Evolutionary conservation across 2,888 invertebrate genomes (phyloP), one percentile per base, ranked within the genome.

Genomic region (Leptarthrus brevirostris): DNA sequence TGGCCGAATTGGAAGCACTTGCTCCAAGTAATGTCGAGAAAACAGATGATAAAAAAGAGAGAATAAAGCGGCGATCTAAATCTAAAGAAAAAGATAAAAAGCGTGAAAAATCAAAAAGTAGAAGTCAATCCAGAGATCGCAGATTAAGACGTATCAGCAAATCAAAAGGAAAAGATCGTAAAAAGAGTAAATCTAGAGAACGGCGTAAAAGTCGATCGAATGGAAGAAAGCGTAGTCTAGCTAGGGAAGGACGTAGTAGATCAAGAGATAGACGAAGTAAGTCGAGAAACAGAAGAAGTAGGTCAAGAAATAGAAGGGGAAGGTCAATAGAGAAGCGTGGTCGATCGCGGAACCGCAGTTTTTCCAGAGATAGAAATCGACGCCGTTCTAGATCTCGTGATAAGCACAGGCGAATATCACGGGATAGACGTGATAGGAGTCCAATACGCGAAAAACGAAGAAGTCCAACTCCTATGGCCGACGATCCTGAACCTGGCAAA

Each of bases 1-100:
- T 95, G 94, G 91, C 94, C 16, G 92, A 93, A 77, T 86, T 96
- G 66, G 95, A 95, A 85, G 93, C 94, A 2, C 85, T 94, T 24
- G 95, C 94, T 1, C 94, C 94, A 2, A 91, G 92, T 4, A 84
- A 86, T 34, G 78, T 80, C 4, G 80, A 79, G 2, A 80, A 77
- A 18, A 77, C 79, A 16, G 73, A 79, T 73, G 79, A 2, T 77
- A 80, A 79, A 78, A 73, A 76, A 40, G 74, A 75, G 18, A 78
- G 58, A 64, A 83, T 78, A 80, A 79, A 77, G 81, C 83, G 79
- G 1, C 78, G 79, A 77, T 76, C 79, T 36, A 22, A 78, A 77
- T 20, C 78, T 81, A n/a, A 76, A 74, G 5, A 77, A 61, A 47
- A 78, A 78, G 6, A 74, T 16, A 44, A 72, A 20, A 66, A 76